A percentile compares a stretch with the other conserved stretches of the same genome.
Conservation (phyloP, 2,888 invertebrate genomes). For the Volucella inanis region DNA sequence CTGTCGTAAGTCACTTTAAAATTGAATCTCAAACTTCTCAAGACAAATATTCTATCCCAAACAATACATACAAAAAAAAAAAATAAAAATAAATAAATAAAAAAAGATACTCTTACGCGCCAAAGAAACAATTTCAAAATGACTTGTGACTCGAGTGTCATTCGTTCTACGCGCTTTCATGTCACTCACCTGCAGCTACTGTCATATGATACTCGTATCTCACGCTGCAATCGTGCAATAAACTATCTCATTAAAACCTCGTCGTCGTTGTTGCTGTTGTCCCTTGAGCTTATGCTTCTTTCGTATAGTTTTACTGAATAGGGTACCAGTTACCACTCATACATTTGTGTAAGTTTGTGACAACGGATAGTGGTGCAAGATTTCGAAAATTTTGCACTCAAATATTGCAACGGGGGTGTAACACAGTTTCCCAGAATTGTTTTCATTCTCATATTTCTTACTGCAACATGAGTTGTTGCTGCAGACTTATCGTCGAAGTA, state of each 20-base stretch:
- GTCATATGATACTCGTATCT: slow-evolving; percentile 61
- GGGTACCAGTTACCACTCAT: background rate
- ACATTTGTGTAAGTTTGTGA: background rate
- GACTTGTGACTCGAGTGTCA: slow-evolving; percentile 54
- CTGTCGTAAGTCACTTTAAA: slow-evolving; percentile 4
- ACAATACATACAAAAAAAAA: slow-evolving; percentile 15
- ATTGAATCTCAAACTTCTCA: slow-evolving; percentile 42
- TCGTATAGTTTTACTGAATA: slow-evolving; percentile 29
- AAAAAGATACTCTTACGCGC: slow-evolving; percentile 17
- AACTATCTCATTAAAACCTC: slow-evolving; percentile 71
- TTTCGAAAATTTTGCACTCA: slow-evolving; percentile 57
- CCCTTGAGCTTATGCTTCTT: slow-evolving; percentile 40
- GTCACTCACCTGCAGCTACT: slow-evolving; percentile 67
- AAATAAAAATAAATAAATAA: slow-evolving; percentile 1
- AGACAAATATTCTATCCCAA: slow-evolving; percentile 45
- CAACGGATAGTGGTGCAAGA: slow-evolving; percentile 23
- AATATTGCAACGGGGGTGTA: slow-evolving; percentile 70
- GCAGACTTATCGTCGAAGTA: slow-evolving; percentile 2
- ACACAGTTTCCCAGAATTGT: slow-evolving; percentile 72
- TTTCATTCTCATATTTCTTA: slow-evolving; percentile 68
- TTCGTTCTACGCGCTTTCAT: slow-evolving; percentile 60
- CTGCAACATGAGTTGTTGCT: slow-evolving; percentile 53
- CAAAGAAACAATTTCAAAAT: slow-evolving; percentile 56
- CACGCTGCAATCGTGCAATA: slow-evolving; percentile 73
- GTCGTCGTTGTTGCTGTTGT: slow-evolving; percentile 31